phyloP scores from a whole-genome alignment of 2,888 invertebrate genomes.

The Macrosoma leucophasiata region DNA sequence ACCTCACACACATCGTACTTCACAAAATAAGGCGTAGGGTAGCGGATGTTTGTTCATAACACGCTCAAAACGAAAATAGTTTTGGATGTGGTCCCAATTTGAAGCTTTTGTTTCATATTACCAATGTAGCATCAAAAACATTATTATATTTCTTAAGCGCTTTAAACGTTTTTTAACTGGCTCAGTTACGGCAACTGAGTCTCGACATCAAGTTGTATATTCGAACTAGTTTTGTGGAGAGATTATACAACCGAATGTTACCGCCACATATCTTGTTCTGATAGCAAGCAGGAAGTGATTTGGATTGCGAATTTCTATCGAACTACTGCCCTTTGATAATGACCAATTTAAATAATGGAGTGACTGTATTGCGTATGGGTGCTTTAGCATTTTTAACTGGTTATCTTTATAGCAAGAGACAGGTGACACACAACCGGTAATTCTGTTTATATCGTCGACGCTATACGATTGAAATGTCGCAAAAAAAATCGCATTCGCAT shows the following conservation, averaged over 20 bases:
- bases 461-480: slow-evolving; percentile 46
- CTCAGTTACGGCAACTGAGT: neutral
- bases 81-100: slow-evolving; percentile 41
- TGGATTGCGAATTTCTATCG: slow-evolving; percentile 18
- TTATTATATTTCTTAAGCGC: slow-evolving; percentile 18
- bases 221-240: slow-evolving; percentile 6
- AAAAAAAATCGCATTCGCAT: slow-evolving; percentile 43
- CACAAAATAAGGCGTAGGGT: slow-evolving; percentile 46
- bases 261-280: slow-evolving; percentile 18
- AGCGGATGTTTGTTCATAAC: slow-evolving; percentile 56
- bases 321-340: slow-evolving; percentile 27
- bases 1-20: slow-evolving; percentile 41
- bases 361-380: slow-evolving; percentile 12
- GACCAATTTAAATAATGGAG: slow-evolving; percentile 13
- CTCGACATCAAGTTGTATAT: neutral
- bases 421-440: slow-evolving; percentile 59
- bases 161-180: slow-evolving; percentile 4
- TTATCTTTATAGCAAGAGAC: slow-evolving; percentile 45
- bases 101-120: slow-evolving; percentile 37
- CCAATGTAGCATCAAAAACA: slow-evolving; percentile 11
- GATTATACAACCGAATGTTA: slow-evolving; percentile 5
- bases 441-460: slow-evolving; percentile 46
- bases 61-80: slow-evolving; percentile 48
- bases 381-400: slow-evolving; percentile 33
- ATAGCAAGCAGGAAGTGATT: slow-evolving; percentile 15